phyloP scores from a whole-genome alignment of 1,140 invertebrate genomes.

The Oedothorax gibbosus region DNA sequence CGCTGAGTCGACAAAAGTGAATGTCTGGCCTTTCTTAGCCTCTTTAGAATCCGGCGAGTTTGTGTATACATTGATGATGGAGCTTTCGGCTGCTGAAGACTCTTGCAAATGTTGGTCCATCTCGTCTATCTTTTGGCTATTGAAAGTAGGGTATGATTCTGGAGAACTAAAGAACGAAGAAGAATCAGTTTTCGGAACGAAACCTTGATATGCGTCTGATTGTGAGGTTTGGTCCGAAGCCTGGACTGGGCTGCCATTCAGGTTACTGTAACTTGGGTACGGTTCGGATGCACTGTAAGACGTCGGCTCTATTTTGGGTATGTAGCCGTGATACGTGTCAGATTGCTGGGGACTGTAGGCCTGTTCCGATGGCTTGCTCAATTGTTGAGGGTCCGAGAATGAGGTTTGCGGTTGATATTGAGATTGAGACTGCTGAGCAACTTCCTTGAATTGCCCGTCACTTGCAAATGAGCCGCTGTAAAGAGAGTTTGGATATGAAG shows the following conservation, averaged over 20 bases:
- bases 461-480: not conserved
- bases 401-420: not conserved
- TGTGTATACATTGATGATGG: conserved; percentile 48
- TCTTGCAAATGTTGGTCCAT: conserved; percentile 48
- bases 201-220: no score
- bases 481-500: not conserved
- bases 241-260: no score
- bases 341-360: not conserved
- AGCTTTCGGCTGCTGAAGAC: conserved; percentile 19
- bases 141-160: conserved; percentile 7
- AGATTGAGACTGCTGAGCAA: not conserved
- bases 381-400: not conserved
- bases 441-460: not conserved
- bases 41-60: conserved; percentile 46
- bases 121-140: conserved; percentile 23
- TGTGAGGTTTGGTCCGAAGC: no score
- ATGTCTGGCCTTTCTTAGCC: conserved; percentile 43
- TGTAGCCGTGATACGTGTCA: no score
- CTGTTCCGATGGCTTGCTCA: not conserved
- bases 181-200: not conserved
- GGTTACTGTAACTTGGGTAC: no score
- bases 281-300: no score
- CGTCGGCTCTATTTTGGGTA: no score
- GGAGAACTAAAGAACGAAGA: not conserved
- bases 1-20: conserved; percentile 31